Evolutionary conservation across 92 coral and sea anemone genomes (phyloP), one percentile per base, ranked within the genome.

Genomic region (Porites lobata): DNA sequence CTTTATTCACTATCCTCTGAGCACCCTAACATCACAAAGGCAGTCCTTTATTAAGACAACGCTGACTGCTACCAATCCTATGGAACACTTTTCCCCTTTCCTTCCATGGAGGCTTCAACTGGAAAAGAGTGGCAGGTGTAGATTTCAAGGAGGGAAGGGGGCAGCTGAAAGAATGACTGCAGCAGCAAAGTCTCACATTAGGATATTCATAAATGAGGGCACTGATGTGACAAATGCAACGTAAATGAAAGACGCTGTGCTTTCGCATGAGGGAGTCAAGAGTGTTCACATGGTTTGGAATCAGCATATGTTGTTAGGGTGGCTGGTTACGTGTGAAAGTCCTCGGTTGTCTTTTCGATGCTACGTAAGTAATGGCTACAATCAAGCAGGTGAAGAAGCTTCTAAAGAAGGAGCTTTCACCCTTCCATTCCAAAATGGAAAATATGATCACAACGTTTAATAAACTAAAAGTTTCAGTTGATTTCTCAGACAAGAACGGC

Each of bases 61-160:
- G 90, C 86, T 52, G 86, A 85, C 18, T 86, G 84, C 57, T 86
- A 78, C 62, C 85, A 78, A 65, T 87, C 85, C 58, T 72, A 85
- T 58, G 79, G 59, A 29, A 87, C 90, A 66, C 24, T 79, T 74
- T 69, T 87, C 51, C 80, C 90, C n/a, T 79, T 85, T 26, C 58
- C 78, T 50, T 38, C 21, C 20, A 57, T 87, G 8, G 78, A 77
- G 64, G 64, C 80, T 18, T 29, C 85, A n/a, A 54, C 85, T n/a
- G 85, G 90, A 38, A 67, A 10, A 87, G 56, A 71, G 68, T 79
- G 26, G 1, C 26, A 38, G 90, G 75, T 9, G 32, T 87, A 12
- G 86, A 87, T 47, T 87, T 87, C 83, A 88, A 62, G 83, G 83
- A n/a, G 87, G 91, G 52, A 88, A 88, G 74, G 91, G 91, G 6